Percentiles rank a stretch among this genome's conserved stretches.
These are phyloP conservation scores for Falco concolor DNA, from an alignment of 2,797 vertebrate species.

Conservation along the genomic window DNA sequence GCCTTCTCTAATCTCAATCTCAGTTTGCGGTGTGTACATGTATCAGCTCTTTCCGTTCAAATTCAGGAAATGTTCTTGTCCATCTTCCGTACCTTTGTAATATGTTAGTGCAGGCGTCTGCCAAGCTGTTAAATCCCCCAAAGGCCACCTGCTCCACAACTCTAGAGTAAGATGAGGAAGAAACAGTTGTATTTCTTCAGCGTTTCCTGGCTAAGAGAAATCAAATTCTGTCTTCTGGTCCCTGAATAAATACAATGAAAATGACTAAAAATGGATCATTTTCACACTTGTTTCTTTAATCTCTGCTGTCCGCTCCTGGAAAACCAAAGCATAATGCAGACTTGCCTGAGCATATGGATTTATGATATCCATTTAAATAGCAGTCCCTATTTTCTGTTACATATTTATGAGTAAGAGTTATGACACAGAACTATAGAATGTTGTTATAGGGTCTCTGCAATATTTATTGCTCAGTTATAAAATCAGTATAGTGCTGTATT, in stretches of 20 bases:
- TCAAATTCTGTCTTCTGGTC: neutral
- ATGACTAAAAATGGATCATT: neutral
- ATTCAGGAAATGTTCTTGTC: neutral
- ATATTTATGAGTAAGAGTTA: neutral
- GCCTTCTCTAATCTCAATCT: neutral
- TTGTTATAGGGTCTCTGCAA: neutral
- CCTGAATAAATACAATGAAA: neutral
- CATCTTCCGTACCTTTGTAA: neutral
- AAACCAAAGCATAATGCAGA: neutral
- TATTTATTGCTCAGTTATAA: neutral
- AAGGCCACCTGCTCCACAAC: neutral
- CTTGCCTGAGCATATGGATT: neutral
- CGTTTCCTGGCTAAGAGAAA: neutral
- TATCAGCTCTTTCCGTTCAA: neutral
- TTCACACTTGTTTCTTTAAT: neutral
- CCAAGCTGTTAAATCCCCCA: neutral
- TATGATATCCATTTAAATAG: neutral
- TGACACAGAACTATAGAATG: neutral
- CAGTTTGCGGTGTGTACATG: neutral
- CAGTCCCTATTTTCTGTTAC: neutral
- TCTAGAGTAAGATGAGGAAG: neutral
- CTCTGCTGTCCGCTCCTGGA: neutral
- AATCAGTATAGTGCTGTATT: neutral
- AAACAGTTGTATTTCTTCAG: neutral
- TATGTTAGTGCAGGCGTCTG: slow-evolving; percentile 20